Base-by-base conservation (phyloP, 2,888 invertebrate species). In the Lepidocyrtinus sp. region DNA sequence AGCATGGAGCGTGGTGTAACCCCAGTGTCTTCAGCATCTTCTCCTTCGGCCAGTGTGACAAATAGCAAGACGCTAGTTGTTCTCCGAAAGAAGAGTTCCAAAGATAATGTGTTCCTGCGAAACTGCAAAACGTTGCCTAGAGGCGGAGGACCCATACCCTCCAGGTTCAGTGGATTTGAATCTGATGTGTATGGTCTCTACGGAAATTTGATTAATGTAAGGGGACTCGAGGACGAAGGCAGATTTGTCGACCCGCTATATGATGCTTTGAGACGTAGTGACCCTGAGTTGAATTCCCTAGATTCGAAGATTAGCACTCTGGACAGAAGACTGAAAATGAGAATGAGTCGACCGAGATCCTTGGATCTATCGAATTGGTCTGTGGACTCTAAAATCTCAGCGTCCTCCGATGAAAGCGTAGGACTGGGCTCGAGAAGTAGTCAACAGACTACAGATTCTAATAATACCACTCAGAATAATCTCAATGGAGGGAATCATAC, bases 171-270 rank as follows among this genome's bases (percentile, higher is more conserved):
- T 72, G 90, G 91, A 71, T n/a, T 55, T 55, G 90, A 90, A 74
- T 95, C 95, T 87, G 96, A 96, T 89, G 95, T 96, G 0, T 96
- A 96, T 88, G 96, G 96, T 0, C 90, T 97, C 0, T 97, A 96
- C 88, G 95, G 95, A 0, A 96, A 96, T 87, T 90, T 97, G 75
- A 95, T 97, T 92, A 95, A 95, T 88, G 93, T 95, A 0, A 94
- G 94, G 87, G 95, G 96, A 87, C 94, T 95, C 87, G 95, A 94
- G 75, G 94, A 93, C n/a, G 94, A 93, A 84, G 92, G 92, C 2
- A 93, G 93, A 82, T 92, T 93, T 0, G 85, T 86, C 1, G 92
- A 93, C 76, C 92, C 93, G 0, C 92, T 94, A 45, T 93, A 93
- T 87, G 95, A 95, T 87, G 92, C 94, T 0, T 89, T 95, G 73